Conservation (phyloP, 2,888 invertebrate species). For the Furcula furcula region DNA sequence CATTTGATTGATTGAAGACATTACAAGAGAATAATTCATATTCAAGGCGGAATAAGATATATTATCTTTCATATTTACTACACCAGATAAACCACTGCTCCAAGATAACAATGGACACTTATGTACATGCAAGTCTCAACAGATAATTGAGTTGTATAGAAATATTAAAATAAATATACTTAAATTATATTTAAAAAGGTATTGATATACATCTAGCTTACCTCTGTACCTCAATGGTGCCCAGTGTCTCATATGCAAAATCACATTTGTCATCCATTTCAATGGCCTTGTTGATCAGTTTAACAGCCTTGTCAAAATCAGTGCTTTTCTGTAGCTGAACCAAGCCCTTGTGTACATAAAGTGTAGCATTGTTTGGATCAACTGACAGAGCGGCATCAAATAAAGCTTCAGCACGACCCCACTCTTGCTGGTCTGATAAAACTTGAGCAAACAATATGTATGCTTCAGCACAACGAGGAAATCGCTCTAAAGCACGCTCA, state of each 20-base stretch:
- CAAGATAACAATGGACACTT: constrained; percentile 25
- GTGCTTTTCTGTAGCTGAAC: constrained; percentile 92
- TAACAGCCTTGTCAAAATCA: constrained; percentile 89
- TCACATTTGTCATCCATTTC: constrained; percentile 95
- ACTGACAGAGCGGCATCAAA: constrained; percentile 91
- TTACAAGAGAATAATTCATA: constrained; percentile 16
- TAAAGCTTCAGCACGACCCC: constrained; percentile 89
- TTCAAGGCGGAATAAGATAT: constrained; percentile 10
- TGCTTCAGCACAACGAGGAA: constrained; percentile 92
- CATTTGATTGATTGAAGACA: constrained; percentile 7
- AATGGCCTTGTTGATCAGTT: constrained; percentile 90
- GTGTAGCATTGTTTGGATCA: constrained; percentile 92
- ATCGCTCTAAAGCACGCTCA: constrained; percentile 87
- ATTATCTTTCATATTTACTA: constrained; percentile 21
- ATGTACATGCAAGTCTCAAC: constrained; percentile 9
- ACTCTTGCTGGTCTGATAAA: constrained; percentile 91
- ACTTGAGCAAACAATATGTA: constrained; percentile 96
- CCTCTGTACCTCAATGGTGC: constrained; percentile 97
- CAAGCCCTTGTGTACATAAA: constrained; percentile 93
- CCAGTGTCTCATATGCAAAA: constrained; percentile 97
- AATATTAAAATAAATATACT: too few species aligned
- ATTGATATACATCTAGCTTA: too few species aligned
- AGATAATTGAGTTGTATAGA: too few species aligned
- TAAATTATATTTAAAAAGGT: neutral
- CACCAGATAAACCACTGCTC: constrained; percentile 18